Evolutionary conservation across 64 coral and sea anemone genomes (phyloP).

Genomic region (Pachyseris speciosa): DNA sequence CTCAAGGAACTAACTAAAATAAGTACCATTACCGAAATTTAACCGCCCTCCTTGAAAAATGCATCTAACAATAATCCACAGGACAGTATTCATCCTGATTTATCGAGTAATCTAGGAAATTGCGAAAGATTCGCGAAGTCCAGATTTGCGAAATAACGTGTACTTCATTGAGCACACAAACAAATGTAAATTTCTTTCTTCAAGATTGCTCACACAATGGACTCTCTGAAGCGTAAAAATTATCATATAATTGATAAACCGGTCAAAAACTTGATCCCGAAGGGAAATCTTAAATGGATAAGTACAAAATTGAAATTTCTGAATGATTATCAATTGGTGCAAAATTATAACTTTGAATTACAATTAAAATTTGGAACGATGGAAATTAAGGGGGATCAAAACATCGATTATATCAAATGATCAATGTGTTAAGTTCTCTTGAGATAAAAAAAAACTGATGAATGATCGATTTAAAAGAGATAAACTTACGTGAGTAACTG

Average conservation of each 20-base stretch:
- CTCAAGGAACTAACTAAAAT: constrained; percentile 1
- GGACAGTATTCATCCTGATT: no score
- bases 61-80: no score
- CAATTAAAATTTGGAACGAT: no score
- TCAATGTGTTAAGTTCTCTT: background rate
- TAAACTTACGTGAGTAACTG: background rate
- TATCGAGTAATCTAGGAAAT: no score
- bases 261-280: background rate
- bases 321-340: background rate
- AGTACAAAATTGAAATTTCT: background rate
- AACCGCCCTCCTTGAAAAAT: no score
- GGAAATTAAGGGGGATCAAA: no score
- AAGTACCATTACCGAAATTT: background rate
- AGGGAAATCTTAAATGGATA: background rate
- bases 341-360: no score
- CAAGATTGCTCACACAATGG: background rate
- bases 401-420: no score
- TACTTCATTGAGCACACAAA: background rate
- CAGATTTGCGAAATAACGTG: background rate
- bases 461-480: background rate
- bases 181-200: background rate
- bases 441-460: no score
- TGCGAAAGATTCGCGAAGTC: background rate
- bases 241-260: background rate
- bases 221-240: background rate